A percentile compares a stretch with the other conserved stretches of the same genome.
Evolutionary conservation across 2,888 invertebrate species (phyloP).

Genomic region (Sphaerophoria taeniata): DNA sequence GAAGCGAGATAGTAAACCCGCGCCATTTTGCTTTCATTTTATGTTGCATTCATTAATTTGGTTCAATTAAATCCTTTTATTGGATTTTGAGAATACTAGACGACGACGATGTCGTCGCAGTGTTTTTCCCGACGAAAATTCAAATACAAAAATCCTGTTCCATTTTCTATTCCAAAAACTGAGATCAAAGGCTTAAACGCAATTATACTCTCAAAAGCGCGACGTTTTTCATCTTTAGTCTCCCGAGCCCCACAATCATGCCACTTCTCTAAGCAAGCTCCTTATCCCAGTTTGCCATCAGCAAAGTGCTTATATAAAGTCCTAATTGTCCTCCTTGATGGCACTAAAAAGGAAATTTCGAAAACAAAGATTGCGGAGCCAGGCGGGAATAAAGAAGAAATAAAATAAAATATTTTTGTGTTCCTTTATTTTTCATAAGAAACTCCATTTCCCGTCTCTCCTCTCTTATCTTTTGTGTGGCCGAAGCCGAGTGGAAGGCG

Average conservation of each 20-base stretch:
- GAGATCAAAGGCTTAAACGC: slow-evolving; percentile 43
- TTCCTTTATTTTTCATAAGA: too few species aligned
- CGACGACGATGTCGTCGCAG: neutral
- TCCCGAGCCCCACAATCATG: too few species aligned
- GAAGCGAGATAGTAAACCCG: neutral
- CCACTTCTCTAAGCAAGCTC: neutral
- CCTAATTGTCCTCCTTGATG: slow-evolving; percentile 31
- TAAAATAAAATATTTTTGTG: slow-evolving; percentile 21
- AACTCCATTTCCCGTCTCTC: too few species aligned
- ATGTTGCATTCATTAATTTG: slow-evolving; percentile 44
- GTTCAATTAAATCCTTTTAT: slow-evolving; percentile 61
- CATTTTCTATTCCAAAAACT: neutral
- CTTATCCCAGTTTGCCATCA: slow-evolving; percentile 27
- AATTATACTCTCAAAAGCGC: slow-evolving; percentile 10
- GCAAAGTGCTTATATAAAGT: slow-evolving; percentile 11
- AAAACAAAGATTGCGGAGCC: slow-evolving; percentile 26
- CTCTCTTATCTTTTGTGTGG: neutral
- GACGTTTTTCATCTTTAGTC: neutral
- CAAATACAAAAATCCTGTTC: neutral
- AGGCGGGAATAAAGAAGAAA: slow-evolving; percentile 40
- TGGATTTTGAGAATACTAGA: slow-evolving; percentile 30
- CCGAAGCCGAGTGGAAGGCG: neutral
- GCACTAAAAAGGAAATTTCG: slow-evolving; percentile 27
- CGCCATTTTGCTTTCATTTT: slow-evolving; percentile 32
- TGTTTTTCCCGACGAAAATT: slow-evolving; percentile 1